A percentile compares a stretch with the other conserved stretches of the same genome.
Conservation (phyloP, 2,888 invertebrate genomes). For the Cheilosia scutellata region DNA sequence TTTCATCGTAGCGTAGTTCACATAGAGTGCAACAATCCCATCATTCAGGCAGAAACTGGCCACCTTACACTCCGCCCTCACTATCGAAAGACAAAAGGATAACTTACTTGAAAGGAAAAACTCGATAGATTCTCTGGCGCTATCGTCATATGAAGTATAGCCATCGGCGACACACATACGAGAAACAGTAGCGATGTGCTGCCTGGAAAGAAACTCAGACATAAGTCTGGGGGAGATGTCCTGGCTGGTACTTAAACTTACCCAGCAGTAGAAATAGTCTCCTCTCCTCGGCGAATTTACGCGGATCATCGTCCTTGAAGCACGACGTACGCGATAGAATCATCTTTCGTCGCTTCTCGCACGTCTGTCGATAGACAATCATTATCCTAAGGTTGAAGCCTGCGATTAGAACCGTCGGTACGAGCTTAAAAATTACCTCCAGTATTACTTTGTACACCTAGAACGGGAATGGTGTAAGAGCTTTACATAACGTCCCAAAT, state of each 20-base stretch:
- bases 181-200: conserved; percentile 89
- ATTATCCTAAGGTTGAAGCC: conserved; percentile 88
- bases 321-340: conserved; percentile 85
- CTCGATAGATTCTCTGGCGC: conserved; percentile 87
- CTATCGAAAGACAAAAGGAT: background rate
- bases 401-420: conserved; percentile 88
- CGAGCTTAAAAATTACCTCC: conserved; percentile 88
- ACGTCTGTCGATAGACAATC: conserved; percentile 88
- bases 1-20: background rate
- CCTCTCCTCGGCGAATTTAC: conserved; percentile 89
- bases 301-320: conserved; percentile 87
- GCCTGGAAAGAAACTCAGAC: conserved; percentile 76
- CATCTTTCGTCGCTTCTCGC: conserved; percentile 88
- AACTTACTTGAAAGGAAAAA: conserved; percentile 87
- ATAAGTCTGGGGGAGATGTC: background rate
- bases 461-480: conserved; percentile 32
- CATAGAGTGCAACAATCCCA: conserved; percentile 11
- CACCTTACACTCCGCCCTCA: background rate
- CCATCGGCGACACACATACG: conserved; percentile 89
- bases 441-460: conserved; percentile 87
- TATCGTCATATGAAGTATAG: conserved; percentile 88
- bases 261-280: conserved; percentile 87
- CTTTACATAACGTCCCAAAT: background rate
- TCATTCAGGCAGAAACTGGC: background rate
- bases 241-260: conserved; percentile 40